phyloP scores from a whole-genome alignment of 2,797 vertebrate genomes.

The Protonibea diacanthus region DNA sequence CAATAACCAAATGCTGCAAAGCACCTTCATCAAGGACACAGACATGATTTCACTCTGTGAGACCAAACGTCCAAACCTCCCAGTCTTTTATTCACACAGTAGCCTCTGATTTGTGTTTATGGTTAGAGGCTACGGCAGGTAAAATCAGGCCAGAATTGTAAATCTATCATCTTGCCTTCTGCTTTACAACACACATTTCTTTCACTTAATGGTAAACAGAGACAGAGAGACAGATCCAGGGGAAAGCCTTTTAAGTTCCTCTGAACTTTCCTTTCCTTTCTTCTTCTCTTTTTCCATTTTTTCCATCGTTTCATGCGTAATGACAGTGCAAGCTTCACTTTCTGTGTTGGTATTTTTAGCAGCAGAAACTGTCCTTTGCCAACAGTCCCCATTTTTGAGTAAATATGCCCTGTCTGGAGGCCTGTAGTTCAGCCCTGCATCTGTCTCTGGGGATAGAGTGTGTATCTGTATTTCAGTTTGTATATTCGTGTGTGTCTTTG shows the following conservation, averaged over 20 bases:
- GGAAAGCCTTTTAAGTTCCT: not conserved
- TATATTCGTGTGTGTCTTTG: slow-evolving; percentile 39
- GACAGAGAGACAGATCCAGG: slow-evolving; percentile 2
- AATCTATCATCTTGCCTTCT: not conserved
- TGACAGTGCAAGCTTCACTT: slow-evolving; percentile 39
- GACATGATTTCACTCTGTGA: not conserved
- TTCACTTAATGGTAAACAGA: not conserved
- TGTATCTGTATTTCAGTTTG: slow-evolving; percentile 49
- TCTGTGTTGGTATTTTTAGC: slow-evolving; percentile 69
- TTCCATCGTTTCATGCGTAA: slow-evolving; percentile 25
- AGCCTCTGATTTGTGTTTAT: not conserved
- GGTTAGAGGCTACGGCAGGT: not conserved
- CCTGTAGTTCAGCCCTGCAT: slow-evolving; percentile 47
- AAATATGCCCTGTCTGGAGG: slow-evolving; percentile 65
- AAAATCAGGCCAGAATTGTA: slow-evolving; percentile 7
- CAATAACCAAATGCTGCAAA: not conserved
- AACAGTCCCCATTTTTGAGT: slow-evolving; percentile 47
- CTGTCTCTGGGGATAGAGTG: slow-evolving; percentile 53
- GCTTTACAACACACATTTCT: slow-evolving; percentile 4
- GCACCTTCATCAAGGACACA: not conserved
- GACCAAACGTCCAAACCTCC: not conserved
- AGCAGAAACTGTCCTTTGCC: slow-evolving; percentile 56
- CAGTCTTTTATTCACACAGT: not conserved
- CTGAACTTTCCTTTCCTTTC: slow-evolving; percentile 5
- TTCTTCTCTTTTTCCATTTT: not conserved